Conservation (phyloP, 1,140 invertebrate species). For the Dermatophagoides farinae region DNA sequence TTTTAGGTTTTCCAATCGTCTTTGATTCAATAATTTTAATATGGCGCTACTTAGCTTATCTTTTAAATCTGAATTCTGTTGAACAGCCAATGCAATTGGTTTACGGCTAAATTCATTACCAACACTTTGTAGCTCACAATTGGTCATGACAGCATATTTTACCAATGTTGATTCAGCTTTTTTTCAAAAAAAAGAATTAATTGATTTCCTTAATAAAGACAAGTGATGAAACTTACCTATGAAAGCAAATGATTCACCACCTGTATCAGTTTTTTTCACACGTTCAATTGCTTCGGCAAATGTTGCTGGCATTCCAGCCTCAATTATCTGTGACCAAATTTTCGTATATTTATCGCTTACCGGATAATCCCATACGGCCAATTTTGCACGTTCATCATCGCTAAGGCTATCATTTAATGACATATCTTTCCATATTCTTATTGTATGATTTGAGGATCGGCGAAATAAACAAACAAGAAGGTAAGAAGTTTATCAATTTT, state of each 20-base stretch:
- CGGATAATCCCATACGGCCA: constrained; percentile 97
- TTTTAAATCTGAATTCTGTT: constrained; percentile 69
- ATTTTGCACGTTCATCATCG: constrained; percentile 65
- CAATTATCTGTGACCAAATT: constrained; percentile 92
- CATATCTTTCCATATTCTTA: constrained; percentile 92
- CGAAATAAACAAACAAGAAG: too few relatives aligned
- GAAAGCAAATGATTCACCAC: constrained; percentile 73
- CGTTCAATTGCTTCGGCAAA: constrained; percentile 42
- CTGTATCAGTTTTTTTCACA: constrained; percentile 30
- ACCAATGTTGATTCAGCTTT: constrained; percentile 76
- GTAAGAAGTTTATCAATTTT: too few relatives aligned
- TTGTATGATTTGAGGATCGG: too few relatives aligned
- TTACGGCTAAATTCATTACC: constrained; percentile 92
- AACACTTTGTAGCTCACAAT: constrained; percentile 67
- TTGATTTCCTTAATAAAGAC: background rate
- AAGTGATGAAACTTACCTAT: constrained; percentile 33
- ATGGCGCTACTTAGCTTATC: constrained; percentile 45
- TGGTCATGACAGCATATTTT: constrained; percentile 58
- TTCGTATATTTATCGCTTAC: constrained; percentile 95
- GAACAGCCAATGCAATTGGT: constrained; percentile 85
- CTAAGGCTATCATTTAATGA: constrained; percentile 75
- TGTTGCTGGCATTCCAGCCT: constrained; percentile 51
- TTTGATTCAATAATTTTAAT: constrained; percentile 69
- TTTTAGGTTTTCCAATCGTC: constrained; percentile 74
- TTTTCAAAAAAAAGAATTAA: background rate